Conservation (phyloP, 1,140 invertebrate genomes). For the Camponotus vicinus region DNA sequence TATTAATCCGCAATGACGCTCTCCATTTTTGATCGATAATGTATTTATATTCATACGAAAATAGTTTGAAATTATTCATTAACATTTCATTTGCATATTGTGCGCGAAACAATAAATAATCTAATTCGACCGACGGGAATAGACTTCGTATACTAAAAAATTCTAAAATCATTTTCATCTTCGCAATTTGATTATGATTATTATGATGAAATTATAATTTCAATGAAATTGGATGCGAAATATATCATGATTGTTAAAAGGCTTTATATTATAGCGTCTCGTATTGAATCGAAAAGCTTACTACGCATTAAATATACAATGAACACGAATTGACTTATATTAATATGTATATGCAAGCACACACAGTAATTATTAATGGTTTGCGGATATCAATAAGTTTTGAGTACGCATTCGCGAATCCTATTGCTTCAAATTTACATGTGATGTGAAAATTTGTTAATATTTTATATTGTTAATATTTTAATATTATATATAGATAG, state of each 20-base stretch:
- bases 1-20: constrained; percentile 18
- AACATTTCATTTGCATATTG: not conserved
- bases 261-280: not conserved
- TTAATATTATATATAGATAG: not conserved
- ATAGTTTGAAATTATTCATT: constrained; percentile 22
- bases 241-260: not conserved
- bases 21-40: not conserved
- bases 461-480: too few species aligned
- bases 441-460: not conserved
- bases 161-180: not conserved
- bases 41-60: not conserved
- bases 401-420: not conserved
- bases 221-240: not conserved
- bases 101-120: not conserved
- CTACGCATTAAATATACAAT: not conserved
- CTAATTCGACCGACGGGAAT: not conserved
- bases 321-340: not conserved
- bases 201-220: not conserved
- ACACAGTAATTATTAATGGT: not conserved
- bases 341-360: not conserved
- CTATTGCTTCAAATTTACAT: not conserved
- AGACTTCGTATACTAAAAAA: not conserved
- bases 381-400: constrained; percentile 3
- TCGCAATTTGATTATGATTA: not conserved
- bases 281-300: not conserved